These are phyloP conservation scores for Prorops nasuta DNA, from an alignment of 1,140 invertebrate species.

Conservation along the genomic window DNA sequence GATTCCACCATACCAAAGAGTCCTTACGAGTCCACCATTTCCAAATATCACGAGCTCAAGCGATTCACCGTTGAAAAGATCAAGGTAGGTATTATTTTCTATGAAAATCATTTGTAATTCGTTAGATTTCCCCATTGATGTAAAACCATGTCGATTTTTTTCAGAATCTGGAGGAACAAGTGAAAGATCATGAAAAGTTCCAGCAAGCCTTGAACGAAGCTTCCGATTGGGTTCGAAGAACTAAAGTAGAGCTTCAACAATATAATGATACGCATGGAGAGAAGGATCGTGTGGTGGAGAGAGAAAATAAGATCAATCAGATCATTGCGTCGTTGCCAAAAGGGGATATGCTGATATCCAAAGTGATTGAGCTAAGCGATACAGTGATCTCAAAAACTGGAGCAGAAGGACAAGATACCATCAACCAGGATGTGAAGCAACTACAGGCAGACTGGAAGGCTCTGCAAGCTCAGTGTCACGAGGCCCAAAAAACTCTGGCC, in stretches of 20 bases:
- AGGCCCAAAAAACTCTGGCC: constrained; percentile 74
- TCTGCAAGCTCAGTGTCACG: constrained; percentile 76
- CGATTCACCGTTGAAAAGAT: constrained; percentile 66
- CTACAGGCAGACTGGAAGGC: constrained; percentile 85
- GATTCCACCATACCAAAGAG: constrained; percentile 65
- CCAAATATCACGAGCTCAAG: constrained; percentile 70
- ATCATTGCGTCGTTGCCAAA: constrained; percentile 67
- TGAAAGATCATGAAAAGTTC: constrained; percentile 84
- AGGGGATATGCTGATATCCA: constrained; percentile 72
- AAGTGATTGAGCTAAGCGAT: constrained; percentile 74
- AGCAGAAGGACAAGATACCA: constrained; percentile 80
- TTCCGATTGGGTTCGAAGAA: constrained; percentile 83
- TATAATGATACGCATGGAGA: constrained; percentile 82
- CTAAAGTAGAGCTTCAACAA: constrained; percentile 80
- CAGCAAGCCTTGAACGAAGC: constrained; percentile 78
- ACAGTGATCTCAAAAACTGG: constrained; percentile 79
- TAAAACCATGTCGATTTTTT: constrained; percentile 16
- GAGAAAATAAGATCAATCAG: constrained; percentile 70
- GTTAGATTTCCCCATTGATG: constrained; percentile 17
- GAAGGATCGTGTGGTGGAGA: constrained; percentile 71
- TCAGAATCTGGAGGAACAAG: constrained; percentile 75
- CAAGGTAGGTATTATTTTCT: constrained; percentile 46
- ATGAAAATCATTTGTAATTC: constrained; percentile 17
- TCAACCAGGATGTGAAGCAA: constrained; percentile 81
- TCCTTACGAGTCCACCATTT: constrained; percentile 69